Evolutionary conservation across 1,140 invertebrate species (phyloP), one percentile per base, ranked within the genome.

Genomic region (Drosophila ananassae): DNA sequence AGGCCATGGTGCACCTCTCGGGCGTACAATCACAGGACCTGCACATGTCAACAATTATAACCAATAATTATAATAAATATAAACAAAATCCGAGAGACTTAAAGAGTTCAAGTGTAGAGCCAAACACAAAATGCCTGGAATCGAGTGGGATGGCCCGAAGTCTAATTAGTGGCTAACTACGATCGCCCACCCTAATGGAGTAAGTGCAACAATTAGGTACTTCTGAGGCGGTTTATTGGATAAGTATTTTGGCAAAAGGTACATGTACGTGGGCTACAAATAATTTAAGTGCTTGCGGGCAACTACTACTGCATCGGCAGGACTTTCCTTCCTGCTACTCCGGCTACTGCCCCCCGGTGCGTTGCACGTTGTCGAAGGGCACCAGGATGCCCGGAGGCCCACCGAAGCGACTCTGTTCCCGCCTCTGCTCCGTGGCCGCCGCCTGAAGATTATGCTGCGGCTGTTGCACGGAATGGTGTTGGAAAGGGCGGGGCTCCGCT

Each of bases 321-420:
- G 22, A 1, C 37, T 7, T 12, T 32, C 28, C 25, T 56, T 58
- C 57, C 10, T 12, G 32, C 25, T 28, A 28, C 25, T 28, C 25
- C 34, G 12, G 0, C 63, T 85, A 81, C 53, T 85, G 78, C 13
- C 54, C 54, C 0, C 52, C 80, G 1, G 72, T 44, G 6, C 79
- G 80, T 66, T 75, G 77, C 41, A 81, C 80, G 54, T 90, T 90
- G 68, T 92, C 91, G 72, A 80, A 92, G 34, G 91, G 91, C 25
- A 73, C 73, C 8, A 92, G 69, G 6, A 92, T 64, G 30, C 91
- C 91, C 5, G 91, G 91, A n/a, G 91, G 91, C 8, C 91, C 91
- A 1, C 91, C 91, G 37, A 92, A 92, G 24, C 87, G 79, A 3
- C 60, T 87, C 24, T 60, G 6, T 48, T 24, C 12, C 12, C 73